Conservation (phyloP, 2,888 invertebrate species). For the Isotomurus palustris region DNA sequence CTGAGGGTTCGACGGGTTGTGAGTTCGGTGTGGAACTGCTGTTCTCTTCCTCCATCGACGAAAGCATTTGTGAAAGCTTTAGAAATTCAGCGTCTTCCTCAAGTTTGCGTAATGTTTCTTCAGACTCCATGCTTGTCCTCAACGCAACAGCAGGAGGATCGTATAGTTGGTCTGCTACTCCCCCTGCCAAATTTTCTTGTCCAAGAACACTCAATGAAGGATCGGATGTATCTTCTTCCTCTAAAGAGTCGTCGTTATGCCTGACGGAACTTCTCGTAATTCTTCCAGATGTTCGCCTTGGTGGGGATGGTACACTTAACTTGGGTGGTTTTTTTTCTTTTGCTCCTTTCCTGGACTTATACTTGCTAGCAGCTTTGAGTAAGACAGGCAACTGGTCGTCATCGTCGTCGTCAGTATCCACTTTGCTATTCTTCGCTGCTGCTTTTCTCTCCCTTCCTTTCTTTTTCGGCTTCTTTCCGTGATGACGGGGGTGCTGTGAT, state of each 20-base stretch:
- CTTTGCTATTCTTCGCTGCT: not conserved
- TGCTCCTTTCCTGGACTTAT: not conserved
- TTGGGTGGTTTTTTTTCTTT: not conserved
- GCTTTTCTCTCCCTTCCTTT: not conserved
- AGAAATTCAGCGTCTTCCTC: conserved; percentile 46
- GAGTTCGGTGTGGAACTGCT: not conserved
- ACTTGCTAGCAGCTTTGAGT: not conserved
- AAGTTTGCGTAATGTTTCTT: conserved; percentile 31
- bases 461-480: conserved; percentile 23
- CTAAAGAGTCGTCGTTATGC: conserved; percentile 11
- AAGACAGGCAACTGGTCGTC: not conserved
- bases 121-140: conserved; percentile 13
- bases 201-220: conserved; percentile 17
- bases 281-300: conserved; percentile 25
- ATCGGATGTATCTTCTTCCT: conserved; percentile 13
- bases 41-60: conserved; percentile 43
- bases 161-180: not conserved
- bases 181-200: conserved; percentile 1
- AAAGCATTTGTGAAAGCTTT: conserved; percentile 43
- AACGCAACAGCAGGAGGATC: too few species aligned
- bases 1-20: not conserved
- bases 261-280: conserved; percentile 32
- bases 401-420: not conserved
- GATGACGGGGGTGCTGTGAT: conserved; percentile 38
- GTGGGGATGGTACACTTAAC: conserved; percentile 1